Conservation (phyloP, 1,140 invertebrate genomes). For the Drosophila melanogaster region Release_6_plus_ISO1_MT NT_033777.3:30228001-30228500, state of each 20-base stretch:
- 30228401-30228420: constrained; percentile 40
- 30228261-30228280: constrained; percentile 66
- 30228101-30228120: constrained; percentile 55
- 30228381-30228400: constrained; percentile 84
- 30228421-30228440: constrained; percentile 5
- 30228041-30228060: constrained; percentile 51
- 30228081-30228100: constrained; percentile 75
- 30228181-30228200: constrained; percentile 68
- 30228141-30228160: constrained; percentile 8
- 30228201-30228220: constrained; percentile 69
- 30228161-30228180: constrained; percentile 65
- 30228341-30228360: constrained; percentile 84
- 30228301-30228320: constrained; percentile 66
- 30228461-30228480: constrained; percentile 84
- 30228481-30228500: constrained; percentile 61
- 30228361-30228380: constrained; percentile 84
- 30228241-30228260: constrained; percentile 57
- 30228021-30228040: constrained; percentile 47
- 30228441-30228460: constrained; percentile 80
- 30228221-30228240: constrained; percentile 69
- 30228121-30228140: constrained; percentile 49
- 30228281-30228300: constrained; percentile 83
- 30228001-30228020: constrained; percentile 64
- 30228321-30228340: constrained; percentile 72
- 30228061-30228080: constrained; percentile 71